A percentile compares a stretch with the other conserved stretches of the same genome.
These are phyloP conservation scores for Toxotes jaculatrix DNA, from an alignment of 2,113 vertebrate genomes.

Conservation along the genomic window DNA sequence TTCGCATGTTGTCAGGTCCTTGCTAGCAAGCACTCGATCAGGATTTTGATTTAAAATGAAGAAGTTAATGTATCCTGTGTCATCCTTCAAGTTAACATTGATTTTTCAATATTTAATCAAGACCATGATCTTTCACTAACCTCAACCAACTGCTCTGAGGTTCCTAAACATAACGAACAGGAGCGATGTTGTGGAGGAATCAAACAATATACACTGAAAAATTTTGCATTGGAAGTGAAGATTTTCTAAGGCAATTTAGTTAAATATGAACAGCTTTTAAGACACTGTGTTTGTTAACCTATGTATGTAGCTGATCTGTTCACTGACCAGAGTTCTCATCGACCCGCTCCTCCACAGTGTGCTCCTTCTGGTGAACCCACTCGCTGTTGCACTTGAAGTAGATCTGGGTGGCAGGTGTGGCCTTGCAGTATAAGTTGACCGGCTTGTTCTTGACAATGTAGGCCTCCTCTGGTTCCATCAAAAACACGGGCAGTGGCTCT, in stretches of 20 bases:
- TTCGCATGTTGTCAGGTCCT: no score
- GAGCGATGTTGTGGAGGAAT: neutral
- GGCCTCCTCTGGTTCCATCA: conserved; percentile 96
- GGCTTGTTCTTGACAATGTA: conserved; percentile 99
- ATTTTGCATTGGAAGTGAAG: neutral
- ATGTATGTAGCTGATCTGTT: neutral
- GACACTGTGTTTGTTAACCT: conserved; percentile 1
- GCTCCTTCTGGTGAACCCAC: conserved; percentile 99
- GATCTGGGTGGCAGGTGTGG: conserved; percentile 97
- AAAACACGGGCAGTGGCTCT: conserved; percentile 95
- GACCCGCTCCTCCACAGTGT: conserved; percentile 94
- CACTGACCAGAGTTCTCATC: conserved; percentile 94
- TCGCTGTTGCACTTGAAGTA: conserved; percentile 99
- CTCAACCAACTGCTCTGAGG: neutral
- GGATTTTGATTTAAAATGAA: no score
- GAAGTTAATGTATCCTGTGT: no score
- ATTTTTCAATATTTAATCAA: neutral
- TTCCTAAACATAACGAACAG: neutral
- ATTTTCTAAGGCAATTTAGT: neutral
- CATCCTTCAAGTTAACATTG: no score
- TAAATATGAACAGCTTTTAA: neutral
- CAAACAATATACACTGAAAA: neutral
- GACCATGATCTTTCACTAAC: neutral
- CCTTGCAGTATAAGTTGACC: conserved; percentile 96
- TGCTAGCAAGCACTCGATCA: no score